A percentile compares a stretch with the other conserved stretches of the same genome.
phyloP scores from a whole-genome alignment of 2,113 vertebrate species.

The Pterocles burchelli region DNA sequence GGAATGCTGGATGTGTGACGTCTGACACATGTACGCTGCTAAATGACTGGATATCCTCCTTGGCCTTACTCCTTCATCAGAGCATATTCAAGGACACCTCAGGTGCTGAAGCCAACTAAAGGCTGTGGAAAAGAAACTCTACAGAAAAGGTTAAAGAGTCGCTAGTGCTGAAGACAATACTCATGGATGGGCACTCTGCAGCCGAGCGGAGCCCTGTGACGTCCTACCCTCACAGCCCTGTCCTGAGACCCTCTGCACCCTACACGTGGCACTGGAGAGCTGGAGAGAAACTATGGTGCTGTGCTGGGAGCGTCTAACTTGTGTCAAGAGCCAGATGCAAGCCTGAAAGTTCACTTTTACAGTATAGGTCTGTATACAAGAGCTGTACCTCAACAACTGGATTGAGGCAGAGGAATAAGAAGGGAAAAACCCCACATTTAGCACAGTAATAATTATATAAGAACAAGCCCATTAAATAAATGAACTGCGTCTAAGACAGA shows the following conservation, averaged over 20 bases:
- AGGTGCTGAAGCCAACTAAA: not conserved
- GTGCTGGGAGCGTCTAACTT: not conserved
- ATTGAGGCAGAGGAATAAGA: not conserved
- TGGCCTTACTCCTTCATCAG: not conserved
- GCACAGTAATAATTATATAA: not conserved
- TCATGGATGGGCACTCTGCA: rapidly evolving
- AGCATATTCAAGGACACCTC: not conserved
- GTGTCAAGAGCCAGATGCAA: not conserved
- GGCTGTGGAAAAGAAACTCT: not conserved
- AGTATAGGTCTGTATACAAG: not conserved
- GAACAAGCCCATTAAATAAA: not conserved
- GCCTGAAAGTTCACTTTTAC: not conserved
- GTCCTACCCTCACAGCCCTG: rapidly evolving
- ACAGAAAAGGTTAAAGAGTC: not conserved
- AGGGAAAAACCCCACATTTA: not conserved
- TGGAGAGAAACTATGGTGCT: not conserved
- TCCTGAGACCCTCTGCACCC: no score
- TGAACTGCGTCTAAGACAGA: not conserved
- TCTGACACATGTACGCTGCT: not conserved
- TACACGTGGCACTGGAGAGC: not conserved
- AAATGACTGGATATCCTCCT: not conserved
- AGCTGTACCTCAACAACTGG: not conserved
- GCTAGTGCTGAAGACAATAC: not conserved
- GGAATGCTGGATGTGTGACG: rapidly evolving
- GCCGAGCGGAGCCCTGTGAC: rapidly evolving